Base-by-base conservation (phyloP, 1,140 invertebrate species). In the Linepithema humile region DNA sequence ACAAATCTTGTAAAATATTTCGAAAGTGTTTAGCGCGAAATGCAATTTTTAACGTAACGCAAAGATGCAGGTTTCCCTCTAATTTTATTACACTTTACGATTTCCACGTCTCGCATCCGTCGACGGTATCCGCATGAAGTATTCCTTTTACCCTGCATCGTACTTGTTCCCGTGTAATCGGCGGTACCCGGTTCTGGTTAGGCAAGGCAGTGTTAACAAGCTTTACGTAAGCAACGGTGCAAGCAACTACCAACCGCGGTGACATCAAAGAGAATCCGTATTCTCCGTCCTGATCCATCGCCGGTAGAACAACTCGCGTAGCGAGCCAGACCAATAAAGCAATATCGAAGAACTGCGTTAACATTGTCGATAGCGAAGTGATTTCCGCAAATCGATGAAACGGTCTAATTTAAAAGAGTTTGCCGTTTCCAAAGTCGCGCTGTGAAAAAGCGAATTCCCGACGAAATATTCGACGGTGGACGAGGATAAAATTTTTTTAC, bases 211-310 rank as follows among this genome's bases (percentile, higher is more conserved):
- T 86, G 86, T 88, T 88, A 89, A 89, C 88, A 86, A 84, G 87
- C 88, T 89, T 85, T 89, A 89, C 82, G 82, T 89, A 88, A 88
- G 75, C 86, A 88, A 77, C 57, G 86, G 64, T 38, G 74, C 65
- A 72, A 72, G 75, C 75, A 80, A 80, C 64, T 80, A 80, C 48
- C 75, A 70, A 70, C 64, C 75, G 57, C 57, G 74, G n/a, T 50
- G 38, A 88, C 85, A 88, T 88, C 87, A 88, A 88, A 88, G 87
- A 64, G 85, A 64, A 77, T 70, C 45, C 67, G 32, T 65, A 35
- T 40, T 72, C 57, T 59, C 69, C 64, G 20, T 23, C 48, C 74
- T 67, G 60, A 82, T 82, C 80, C 26, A 77, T 75, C 53, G 77
- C 43, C 17, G 35, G 40, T 64, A 65, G 45, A 80, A 69, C 17